Evolutionary conservation across 2,113 vertebrate species (phyloP).

Genomic region (Crotalus viridis): DNA sequence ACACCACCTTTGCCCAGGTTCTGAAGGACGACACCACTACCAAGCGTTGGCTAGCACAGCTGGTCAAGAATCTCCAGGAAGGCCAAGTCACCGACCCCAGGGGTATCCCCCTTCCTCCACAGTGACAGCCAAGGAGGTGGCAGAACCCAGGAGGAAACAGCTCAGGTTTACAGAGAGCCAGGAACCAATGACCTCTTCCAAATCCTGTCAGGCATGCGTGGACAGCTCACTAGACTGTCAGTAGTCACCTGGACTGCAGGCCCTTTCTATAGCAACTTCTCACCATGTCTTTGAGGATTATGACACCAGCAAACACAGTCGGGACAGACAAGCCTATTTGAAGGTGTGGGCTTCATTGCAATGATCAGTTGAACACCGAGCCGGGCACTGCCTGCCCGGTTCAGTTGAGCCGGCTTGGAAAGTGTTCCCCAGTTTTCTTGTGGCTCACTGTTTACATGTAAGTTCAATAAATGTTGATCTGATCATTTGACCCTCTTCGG

Average conservation of each 20-base stretch:
- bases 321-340: constrained; percentile 35
- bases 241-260: constrained; percentile 55
- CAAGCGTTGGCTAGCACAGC: constrained; percentile 97
- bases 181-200: constrained; percentile 69
- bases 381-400: constrained; percentile 25
- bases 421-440: constrained; percentile 56
- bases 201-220: constrained; percentile 44
- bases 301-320: constrained; percentile 74
- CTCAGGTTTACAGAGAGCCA: constrained; percentile 74
- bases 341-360: constrained; percentile 43
- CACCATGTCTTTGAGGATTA: constrained; percentile 60
- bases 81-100: constrained; percentile 94
- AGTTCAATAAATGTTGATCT: constrained; percentile 69
- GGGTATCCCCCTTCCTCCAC: constrained; percentile 91
- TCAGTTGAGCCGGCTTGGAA: constrained; percentile 2
- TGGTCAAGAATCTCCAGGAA: constrained; percentile 98
- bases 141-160: constrained; percentile 63
- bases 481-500: constrained; percentile 57
- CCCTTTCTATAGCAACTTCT: constrained; percentile 64
- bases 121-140: constrained; percentile 73
- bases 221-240: constrained; percentile 49
- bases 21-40: constrained; percentile 99
- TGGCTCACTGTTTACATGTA: constrained; percentile 71
- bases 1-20: constrained; percentile 96
- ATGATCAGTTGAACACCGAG: constrained; percentile 42